Percentiles rank a stretch among this genome's conserved stretches.
These are phyloP conservation scores for Thaumatotibia leucotreta DNA, from an alignment of 1,140 invertebrate species.

Conservation along the genomic window DNA sequence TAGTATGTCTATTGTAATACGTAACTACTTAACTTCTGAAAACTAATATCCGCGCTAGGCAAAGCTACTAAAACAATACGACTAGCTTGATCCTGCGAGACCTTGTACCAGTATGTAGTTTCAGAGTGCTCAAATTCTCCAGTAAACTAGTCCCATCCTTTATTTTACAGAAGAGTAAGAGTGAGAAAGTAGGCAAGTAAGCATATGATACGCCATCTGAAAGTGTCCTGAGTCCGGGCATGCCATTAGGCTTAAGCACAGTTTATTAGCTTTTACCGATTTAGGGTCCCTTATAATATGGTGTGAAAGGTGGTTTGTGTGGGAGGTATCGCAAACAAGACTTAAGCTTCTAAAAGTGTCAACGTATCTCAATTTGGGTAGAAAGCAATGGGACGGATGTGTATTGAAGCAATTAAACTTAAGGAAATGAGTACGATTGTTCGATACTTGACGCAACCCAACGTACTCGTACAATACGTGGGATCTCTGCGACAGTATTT, in stretches of 20 bases:
- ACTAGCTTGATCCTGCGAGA: background rate
- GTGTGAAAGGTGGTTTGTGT: background rate
- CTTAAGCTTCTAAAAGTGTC: background rate
- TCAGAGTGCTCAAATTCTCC: background rate
- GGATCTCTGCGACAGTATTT: no score
- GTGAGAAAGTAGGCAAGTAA: background rate
- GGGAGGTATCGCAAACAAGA: background rate
- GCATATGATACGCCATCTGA: background rate
- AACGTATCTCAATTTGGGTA: no score
- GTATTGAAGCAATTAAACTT: no score
- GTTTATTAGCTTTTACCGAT: constrained; percentile 10
- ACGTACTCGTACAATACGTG: no score
- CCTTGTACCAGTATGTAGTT: background rate
- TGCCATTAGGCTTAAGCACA: constrained; percentile 8
- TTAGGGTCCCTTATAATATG: background rate
- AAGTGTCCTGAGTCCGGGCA: background rate
- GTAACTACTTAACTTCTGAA: background rate
- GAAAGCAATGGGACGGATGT: no score
- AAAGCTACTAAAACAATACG: constrained; percentile 10
- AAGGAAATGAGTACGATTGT: no score
- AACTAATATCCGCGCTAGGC: background rate
- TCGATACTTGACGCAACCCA: no score
- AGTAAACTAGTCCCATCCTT: background rate
- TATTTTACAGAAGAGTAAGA: background rate
- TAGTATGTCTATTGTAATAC: background rate